Base-by-base conservation (phyloP, 2,888 invertebrate genomes). In the Mythimna vitellina region DNA sequence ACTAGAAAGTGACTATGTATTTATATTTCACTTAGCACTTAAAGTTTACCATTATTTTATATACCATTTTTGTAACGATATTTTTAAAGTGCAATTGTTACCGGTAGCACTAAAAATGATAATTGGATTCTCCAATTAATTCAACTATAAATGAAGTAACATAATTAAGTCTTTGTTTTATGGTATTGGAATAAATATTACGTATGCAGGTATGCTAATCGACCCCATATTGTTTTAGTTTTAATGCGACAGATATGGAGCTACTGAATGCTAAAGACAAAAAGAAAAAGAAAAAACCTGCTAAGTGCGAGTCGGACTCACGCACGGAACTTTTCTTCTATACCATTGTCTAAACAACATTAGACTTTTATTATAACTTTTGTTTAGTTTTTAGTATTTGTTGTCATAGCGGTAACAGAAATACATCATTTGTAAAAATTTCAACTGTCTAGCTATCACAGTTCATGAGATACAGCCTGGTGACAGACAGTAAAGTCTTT, bases 1-100 rank as follows among this genome's bases (percentile, higher is more conserved):
- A 32, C 62, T 70, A 65, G 78, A 78, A 78, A 78, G 77, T 70
- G n/a, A 12, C 65, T 81, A 81, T 29, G 54, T 65, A 81, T 76
- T 81, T 25, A 25, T 25, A 25, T 25, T 70, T 78, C 77, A 81
- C 70, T 66, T 65, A 81, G 65, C 49, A 70, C 65, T 69, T 51
- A 67, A 63, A 54, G 22, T 32, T 25, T 1, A 25, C 25, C 25
- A 25, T 25, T 25, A 25, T 29, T 29, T 60, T 54, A 22, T 54
- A 32, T 65, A 25, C 1, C n/a, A 51, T 78, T 74, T 56, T 7
- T 12, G 20, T 38, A 38, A 22, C 22, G 14, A 46, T 29, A 78
- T 58, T 58, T 71, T 14, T 35, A 9, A 70, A 63, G 20, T 53
- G 25, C 57, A 53, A n/a, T 57, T 49, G 14, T n/a, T n/a, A 25